phyloP scores from a whole-genome alignment of 64 coral and sea anemone species.

The Pachyseris speciosa region DNA sequence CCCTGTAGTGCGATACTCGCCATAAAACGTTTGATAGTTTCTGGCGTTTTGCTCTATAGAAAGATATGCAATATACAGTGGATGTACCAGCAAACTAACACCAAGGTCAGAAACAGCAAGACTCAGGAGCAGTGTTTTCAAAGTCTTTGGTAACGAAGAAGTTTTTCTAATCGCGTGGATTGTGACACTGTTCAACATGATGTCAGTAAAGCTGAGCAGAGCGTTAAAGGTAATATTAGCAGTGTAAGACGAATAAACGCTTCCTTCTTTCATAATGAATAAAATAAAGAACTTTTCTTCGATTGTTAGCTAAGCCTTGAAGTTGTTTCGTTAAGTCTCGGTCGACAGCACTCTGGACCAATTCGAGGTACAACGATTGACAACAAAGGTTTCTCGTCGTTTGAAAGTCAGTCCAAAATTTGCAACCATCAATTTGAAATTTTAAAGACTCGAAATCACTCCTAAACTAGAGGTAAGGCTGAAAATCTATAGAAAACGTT shows the following conservation, averaged over 20 bases:
- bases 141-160: neutral
- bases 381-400: too few species aligned
- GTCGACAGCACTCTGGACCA: too few species aligned
- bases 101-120: neutral
- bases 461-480: too few species aligned
- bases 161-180: slow-evolving; percentile 5
- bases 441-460: too few species aligned
- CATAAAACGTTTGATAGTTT: neutral
- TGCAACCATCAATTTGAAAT: too few species aligned
- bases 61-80: neutral
- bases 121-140: neutral
- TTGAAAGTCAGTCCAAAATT: too few species aligned
- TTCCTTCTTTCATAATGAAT: neutral
- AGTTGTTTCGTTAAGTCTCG: too few species aligned
- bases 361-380: too few species aligned
- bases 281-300: too few species aligned
- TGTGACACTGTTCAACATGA: neutral
- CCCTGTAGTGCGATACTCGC: neutral
- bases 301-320: neutral
- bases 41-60: neutral
- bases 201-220: neutral
- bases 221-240: neutral
- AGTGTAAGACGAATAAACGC: neutral
- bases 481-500: too few species aligned
- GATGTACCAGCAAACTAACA: neutral